Evolutionary conservation across 2,888 invertebrate genomes (phyloP), one percentile per base, ranked within the genome.

Genomic region (Drosophila quinaria): DNA sequence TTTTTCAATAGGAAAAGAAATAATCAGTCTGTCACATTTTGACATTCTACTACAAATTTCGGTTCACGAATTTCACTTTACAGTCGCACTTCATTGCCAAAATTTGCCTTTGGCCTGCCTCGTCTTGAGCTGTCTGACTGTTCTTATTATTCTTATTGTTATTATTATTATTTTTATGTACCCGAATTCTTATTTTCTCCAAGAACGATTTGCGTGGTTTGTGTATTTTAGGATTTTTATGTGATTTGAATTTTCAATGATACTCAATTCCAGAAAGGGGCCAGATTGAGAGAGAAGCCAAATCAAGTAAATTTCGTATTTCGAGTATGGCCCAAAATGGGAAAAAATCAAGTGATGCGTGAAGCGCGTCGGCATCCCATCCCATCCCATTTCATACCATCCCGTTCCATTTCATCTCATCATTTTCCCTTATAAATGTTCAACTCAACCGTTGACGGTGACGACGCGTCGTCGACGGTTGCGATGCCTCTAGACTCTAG

Each of bases 181-280:
- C 74, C 86, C 70, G 74, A 70, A 82, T 82, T 80, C 80, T 86
- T 83, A 76, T 87, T 70, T 78, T 69, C 64, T 39, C 66, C 52
- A 74, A 70, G 39, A 52, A 70, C 68, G 74, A 78, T 80, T 72
- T 80, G 69, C 70, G 75, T 82, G 78, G 72, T 79, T 85, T 89
- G 81, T 90, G 75, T 78, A 81, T 84, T 88, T 89, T 89, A 77
- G 78, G 78, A 80, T 87, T 80, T 80, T 74, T 85, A 74, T 90
- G 90, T 87, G 90, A 87, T 87, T 87, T 88, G 90, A 90, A 88
- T 88, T 82, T 74, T 78, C 85, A 88, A 90, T 88, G 89, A 76
- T 76, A 80, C 72, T 70, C 70, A 68, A 66, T 66, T 66, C 49
- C 49, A 56, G 41, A 25, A 29, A n/a, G 19, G 11, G 19, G 17